These are phyloP conservation scores for Florisuga fusca DNA, from an alignment of 2,797 vertebrate species.

Conservation along the genomic window DNA sequence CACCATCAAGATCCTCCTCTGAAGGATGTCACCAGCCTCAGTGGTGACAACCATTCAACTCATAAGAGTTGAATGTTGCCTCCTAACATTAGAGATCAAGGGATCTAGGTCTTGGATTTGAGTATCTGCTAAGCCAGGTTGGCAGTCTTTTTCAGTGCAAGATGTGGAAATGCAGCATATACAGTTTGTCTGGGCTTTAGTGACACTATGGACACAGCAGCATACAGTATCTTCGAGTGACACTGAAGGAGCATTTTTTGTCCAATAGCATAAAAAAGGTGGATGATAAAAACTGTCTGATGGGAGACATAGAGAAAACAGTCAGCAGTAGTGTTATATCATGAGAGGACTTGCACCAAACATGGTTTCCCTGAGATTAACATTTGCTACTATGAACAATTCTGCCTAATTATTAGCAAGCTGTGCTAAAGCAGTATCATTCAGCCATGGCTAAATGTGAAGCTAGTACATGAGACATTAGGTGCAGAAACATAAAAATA, in stretches of 20 bases:
- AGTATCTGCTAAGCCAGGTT: background rate
- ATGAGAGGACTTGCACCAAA: background rate
- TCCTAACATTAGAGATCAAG: background rate
- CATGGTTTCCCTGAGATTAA: background rate
- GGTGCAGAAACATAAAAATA: background rate
- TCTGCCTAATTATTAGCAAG: background rate
- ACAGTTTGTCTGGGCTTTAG: background rate
- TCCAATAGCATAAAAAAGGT: background rate
- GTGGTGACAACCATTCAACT: no score
- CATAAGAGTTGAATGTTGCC: fast-evolving
- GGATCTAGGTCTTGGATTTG: background rate
- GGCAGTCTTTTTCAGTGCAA: background rate
- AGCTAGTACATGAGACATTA: background rate
- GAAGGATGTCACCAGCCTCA: background rate
- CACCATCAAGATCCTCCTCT: background rate
- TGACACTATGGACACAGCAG: background rate
- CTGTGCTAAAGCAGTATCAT: background rate
- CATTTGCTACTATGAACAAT: background rate
- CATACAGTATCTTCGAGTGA: background rate
- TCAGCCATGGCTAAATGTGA: background rate
- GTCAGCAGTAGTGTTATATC: background rate
- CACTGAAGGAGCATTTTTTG: background rate
- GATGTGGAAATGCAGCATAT: background rate
- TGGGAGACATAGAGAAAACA: background rate
- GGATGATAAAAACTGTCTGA: background rate